Evolutionary conservation across 2,888 invertebrate genomes (phyloP).

Genomic region (Thyatira batis): DNA sequence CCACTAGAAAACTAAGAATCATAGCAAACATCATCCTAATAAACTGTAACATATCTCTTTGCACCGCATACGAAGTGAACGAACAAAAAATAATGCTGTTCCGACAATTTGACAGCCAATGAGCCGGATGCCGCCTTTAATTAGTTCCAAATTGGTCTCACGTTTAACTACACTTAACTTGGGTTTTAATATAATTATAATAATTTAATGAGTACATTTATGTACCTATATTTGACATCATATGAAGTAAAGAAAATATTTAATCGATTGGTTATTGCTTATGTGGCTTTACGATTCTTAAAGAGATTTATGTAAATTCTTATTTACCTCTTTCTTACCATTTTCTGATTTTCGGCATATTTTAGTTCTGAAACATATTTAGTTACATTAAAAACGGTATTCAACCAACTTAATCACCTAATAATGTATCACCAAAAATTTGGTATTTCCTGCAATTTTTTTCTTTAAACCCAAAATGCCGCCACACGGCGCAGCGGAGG

Average conservation of each 20-base stretch:
- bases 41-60: constrained; percentile 67
- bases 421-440: too few species aligned
- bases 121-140: constrained; percentile 75
- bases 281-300: too few species aligned
- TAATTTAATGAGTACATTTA: constrained; percentile 3
- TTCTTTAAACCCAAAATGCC: constrained; percentile 11
- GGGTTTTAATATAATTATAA: not conserved
- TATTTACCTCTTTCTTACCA: too few species aligned
- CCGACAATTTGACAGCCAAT: constrained; percentile 71
- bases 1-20: constrained; percentile 26
- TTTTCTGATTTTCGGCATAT: too few species aligned
- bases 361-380: too few species aligned
- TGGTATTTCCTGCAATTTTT: constrained; percentile 4
- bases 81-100: constrained; percentile 45
- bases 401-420: too few species aligned
- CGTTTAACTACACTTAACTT: constrained; percentile 37
- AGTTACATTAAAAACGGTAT: too few species aligned
- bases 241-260: too few species aligned
- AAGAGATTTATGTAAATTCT: too few species aligned
- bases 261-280: too few species aligned
- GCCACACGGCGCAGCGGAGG: constrained; percentile 1
- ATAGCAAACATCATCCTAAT: constrained; percentile 47
- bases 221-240: too few species aligned
- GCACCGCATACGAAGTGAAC: constrained; percentile 23
- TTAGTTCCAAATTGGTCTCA: constrained; percentile 72